Evolutionary conservation across 2,888 invertebrate species (phyloP).

Genomic region (Mythimna impura): DNA sequence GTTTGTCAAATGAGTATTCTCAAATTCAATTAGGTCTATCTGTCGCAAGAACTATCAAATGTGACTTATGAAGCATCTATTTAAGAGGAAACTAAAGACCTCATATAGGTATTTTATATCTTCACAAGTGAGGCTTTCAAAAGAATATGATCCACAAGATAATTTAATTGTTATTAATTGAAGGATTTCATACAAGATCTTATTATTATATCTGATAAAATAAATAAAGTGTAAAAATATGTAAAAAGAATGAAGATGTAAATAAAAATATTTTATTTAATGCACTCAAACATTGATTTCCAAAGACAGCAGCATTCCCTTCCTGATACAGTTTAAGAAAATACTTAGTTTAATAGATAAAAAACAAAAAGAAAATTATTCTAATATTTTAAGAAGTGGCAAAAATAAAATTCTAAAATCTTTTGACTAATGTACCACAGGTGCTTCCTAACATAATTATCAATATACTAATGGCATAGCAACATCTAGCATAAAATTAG

Average conservation of each 20-base stretch:
- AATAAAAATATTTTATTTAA: conserved; percentile 48
- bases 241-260: conserved; percentile 23
- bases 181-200: conserved; percentile 20
- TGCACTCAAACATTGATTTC: conserved; percentile 20
- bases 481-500: conserved; percentile 28
- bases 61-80: not conserved
- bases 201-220: conserved; percentile 2
- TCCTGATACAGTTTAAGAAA: not conserved
- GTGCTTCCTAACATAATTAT: conserved; percentile 24
- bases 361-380: conserved; percentile 10
- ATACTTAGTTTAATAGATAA: conserved; percentile 1
- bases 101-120: not conserved
- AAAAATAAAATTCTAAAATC: conserved; percentile 13
- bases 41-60: not conserved
- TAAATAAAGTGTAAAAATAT: conserved; percentile 9
- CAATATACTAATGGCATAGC: conserved; percentile 2
- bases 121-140: not conserved
- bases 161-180: not conserved
- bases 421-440: conserved; percentile 20
- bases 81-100: conserved; percentile 4
- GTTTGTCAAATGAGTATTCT: not conserved
- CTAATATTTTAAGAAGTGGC: not conserved
- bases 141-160: not conserved
- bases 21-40: not conserved
- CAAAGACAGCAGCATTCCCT: conserved; percentile 1